Percentiles rank a stretch among this genome's conserved stretches.
phyloP scores from a whole-genome alignment of 1,140 invertebrate species.

The Holcopasites calliopsidis region DNA sequence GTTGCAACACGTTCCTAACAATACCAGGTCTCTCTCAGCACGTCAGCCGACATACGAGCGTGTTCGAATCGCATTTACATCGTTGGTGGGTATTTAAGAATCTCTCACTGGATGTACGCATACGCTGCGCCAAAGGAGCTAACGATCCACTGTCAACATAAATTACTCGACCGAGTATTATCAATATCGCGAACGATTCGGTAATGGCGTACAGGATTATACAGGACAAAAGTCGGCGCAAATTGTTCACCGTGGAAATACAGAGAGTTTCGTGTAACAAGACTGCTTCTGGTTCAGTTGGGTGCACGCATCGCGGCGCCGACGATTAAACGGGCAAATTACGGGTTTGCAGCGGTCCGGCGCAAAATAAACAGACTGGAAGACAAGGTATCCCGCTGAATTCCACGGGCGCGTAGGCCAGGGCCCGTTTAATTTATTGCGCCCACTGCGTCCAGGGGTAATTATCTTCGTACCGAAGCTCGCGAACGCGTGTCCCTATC shows the following conservation, averaged over 20 bases:
- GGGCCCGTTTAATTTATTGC: constrained; percentile 53
- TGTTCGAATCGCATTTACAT: neutral
- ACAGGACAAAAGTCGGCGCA: neutral
- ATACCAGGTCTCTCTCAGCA: neutral
- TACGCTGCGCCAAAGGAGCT: neutral
- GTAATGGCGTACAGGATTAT: neutral
- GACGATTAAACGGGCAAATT: constrained; percentile 59
- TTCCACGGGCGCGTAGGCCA: constrained; percentile 38
- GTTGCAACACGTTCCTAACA: neutral
- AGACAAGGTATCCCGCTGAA: constrained; percentile 34
- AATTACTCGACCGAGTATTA: neutral
- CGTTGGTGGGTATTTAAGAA: neutral
- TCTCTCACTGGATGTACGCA: neutral
- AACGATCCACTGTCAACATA: neutral
- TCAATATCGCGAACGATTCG: too few species aligned
- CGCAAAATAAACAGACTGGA: constrained; percentile 51
- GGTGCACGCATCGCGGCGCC: constrained; percentile 24
- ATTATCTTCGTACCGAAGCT: constrained; percentile 55
- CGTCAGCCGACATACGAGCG: neutral
- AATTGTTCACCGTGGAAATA: neutral
- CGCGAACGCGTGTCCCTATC: constrained; percentile 33
- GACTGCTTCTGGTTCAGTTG: neutral
- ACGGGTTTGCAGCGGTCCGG: constrained; percentile 47
- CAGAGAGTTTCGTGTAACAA: constrained; percentile 21
- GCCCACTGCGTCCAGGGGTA: constrained; percentile 30